These are phyloP conservation scores for Pangasius macronema DNA, from an alignment of 2,797 vertebrate genomes.

Conservation along the genomic window DNA sequence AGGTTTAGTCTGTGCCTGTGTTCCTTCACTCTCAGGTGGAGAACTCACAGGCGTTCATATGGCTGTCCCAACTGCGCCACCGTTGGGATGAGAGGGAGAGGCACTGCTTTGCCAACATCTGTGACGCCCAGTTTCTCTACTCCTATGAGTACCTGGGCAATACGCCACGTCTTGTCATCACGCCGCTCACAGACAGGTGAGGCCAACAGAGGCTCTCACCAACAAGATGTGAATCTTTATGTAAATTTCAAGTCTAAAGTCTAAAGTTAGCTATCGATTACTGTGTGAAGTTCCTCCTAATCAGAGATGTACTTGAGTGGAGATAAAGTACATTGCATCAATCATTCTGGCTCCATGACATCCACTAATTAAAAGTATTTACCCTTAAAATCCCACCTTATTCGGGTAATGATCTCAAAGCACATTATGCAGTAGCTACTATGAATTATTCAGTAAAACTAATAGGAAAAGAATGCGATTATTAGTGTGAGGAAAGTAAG, in stretches of 20 bases:
- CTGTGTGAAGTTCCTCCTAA: background rate
- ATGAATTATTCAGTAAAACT: background rate
- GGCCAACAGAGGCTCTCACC: background rate
- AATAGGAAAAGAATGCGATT: background rate
- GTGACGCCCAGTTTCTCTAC: constrained; percentile 92
- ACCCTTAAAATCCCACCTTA: background rate
- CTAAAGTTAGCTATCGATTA: background rate
- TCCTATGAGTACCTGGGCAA: constrained; percentile 97
- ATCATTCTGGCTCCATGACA: background rate
- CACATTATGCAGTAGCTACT: background rate
- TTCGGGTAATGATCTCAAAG: background rate
- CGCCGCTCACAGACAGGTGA: constrained; percentile 94
- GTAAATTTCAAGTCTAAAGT: background rate
- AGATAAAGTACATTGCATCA: background rate
- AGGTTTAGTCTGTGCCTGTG: constrained; percentile 10
- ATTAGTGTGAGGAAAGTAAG: background rate
- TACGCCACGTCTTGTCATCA: constrained; percentile 93
- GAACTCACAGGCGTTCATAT: constrained; percentile 88
- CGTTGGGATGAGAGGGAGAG: constrained; percentile 85
- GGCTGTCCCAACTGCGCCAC: constrained; percentile 94
- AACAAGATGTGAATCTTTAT: background rate
- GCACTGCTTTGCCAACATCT: constrained; percentile 93
- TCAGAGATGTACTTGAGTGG: background rate
- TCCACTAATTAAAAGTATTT: constrained; percentile 7
- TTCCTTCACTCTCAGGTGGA: constrained; percentile 78